These are phyloP conservation scores for Microcebus jonahi DNA, from an alignment of 2,113 vertebrate genomes.

Conservation along the genomic window DNA sequence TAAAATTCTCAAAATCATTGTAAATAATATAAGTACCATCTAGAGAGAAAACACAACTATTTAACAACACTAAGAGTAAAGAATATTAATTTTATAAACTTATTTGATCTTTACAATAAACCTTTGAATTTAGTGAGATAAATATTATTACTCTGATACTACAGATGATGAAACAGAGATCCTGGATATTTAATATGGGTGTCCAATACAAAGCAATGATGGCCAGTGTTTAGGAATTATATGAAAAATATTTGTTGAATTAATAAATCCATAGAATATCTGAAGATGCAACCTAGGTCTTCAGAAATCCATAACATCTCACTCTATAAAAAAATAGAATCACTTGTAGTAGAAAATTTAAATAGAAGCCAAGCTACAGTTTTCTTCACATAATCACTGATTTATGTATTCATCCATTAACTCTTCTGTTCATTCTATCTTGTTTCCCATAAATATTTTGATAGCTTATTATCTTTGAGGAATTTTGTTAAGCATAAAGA, in stretches of 20 bases:
- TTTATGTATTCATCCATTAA: background rate
- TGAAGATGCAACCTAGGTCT: background rate
- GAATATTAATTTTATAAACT: background rate
- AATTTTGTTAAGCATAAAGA: background rate
- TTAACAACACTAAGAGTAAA: background rate
- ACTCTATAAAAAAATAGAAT: background rate
- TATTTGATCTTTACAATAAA: background rate
- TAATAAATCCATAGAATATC: background rate
- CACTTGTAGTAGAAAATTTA: background rate
- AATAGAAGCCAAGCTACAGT: background rate
- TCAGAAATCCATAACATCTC: background rate
- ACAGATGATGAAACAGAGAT: background rate
- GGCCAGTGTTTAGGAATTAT: background rate
- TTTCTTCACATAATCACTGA: background rate
- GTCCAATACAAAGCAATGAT: background rate
- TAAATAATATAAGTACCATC: background rate
- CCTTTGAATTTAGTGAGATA: background rate
- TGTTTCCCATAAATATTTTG: background rate
- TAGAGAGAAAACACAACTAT: background rate
- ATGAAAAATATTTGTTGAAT: background rate
- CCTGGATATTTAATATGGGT: background rate
- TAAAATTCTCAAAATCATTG: background rate
- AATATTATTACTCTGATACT: background rate
- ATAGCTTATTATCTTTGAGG: background rate
- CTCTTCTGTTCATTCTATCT: background rate